A percentile compares a stretch with the other conserved stretches of the same genome.
phyloP scores from a whole-genome alignment of 2,113 vertebrate species.

The Saguinus midas region DNA sequence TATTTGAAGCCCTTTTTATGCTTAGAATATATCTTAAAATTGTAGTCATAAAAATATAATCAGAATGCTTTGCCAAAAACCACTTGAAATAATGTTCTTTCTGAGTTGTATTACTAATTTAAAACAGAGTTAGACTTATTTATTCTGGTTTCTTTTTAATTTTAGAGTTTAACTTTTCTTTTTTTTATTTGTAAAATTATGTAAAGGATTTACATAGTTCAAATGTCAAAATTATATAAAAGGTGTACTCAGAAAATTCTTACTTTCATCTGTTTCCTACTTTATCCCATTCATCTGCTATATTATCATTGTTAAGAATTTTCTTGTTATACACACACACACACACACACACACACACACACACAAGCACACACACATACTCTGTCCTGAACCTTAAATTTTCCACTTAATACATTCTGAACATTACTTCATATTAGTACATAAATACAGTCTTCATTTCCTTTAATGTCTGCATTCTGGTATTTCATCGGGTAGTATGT shows the following conservation, averaged over 20 bases:
- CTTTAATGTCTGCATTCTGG: background rate
- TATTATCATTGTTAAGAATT: background rate
- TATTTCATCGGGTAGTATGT: background rate
- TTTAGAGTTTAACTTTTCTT: slow-evolving; percentile 5
- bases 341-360: too few relatives aligned
- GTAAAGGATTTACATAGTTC: background rate
- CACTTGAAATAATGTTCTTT: background rate
- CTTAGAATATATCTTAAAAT: slow-evolving; percentile 3
- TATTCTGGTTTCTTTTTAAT: slow-evolving; percentile 22
- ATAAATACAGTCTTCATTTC: background rate
- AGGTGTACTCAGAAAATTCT: background rate
- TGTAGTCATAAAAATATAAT: slow-evolving; percentile 14
- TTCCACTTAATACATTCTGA: background rate
- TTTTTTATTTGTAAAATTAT: background rate
- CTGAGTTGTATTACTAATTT: slow-evolving; percentile 18
- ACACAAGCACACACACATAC: background rate
- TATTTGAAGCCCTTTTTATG: background rate
- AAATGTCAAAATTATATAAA: slow-evolving; percentile 25
- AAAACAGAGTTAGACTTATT: background rate
- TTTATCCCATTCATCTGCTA: background rate
- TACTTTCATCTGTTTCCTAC: background rate
- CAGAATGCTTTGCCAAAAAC: background rate
- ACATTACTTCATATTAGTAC: background rate
- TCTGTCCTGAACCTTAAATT: background rate
- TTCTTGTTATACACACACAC: background rate